phyloP scores from a whole-genome alignment of 2,888 invertebrate species.

The Eupithecia abbreviata region DNA sequence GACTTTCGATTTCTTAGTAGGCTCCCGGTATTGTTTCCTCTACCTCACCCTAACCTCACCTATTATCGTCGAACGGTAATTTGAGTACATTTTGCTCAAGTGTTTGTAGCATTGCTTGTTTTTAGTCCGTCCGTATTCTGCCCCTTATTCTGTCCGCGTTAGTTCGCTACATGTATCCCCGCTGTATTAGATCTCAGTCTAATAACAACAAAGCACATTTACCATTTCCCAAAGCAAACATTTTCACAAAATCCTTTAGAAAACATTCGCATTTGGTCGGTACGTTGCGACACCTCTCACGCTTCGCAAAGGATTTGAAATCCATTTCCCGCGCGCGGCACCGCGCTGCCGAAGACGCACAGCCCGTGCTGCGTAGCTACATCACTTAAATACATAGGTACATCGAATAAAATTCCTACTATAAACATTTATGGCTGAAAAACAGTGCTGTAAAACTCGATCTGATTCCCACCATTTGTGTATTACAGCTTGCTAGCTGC shows the following conservation, averaged over 20 bases:
- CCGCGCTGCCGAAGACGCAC: slow-evolving; percentile 30
- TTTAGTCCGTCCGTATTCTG: too few species aligned
- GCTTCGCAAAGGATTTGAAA: slow-evolving; percentile 40
- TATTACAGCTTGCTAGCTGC: too few species aligned
- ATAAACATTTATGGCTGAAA: too few species aligned
- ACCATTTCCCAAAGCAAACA: background rate
- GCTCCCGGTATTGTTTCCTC: background rate
- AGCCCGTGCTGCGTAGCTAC: background rate
- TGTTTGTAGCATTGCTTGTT: background rate
- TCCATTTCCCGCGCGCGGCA: slow-evolving; percentile 36
- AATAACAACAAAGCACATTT: background rate
- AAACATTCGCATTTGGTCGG: slow-evolving; percentile 18
- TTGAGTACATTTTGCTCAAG: background rate
- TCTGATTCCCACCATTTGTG: too few species aligned
- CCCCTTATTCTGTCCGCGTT: background rate
- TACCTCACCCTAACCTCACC: too few species aligned
- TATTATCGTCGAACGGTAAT: background rate
- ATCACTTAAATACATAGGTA: background rate
- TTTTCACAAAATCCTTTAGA: background rate
- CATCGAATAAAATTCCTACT: too few species aligned
- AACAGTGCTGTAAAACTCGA: too few species aligned
- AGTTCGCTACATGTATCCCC: background rate
- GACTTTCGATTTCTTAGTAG: background rate
- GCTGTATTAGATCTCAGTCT: background rate
- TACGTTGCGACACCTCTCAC: slow-evolving; percentile 27